Evolutionary conservation across 2,888 invertebrate species (phyloP).

Genomic region (Trachelus stipa): DNA sequence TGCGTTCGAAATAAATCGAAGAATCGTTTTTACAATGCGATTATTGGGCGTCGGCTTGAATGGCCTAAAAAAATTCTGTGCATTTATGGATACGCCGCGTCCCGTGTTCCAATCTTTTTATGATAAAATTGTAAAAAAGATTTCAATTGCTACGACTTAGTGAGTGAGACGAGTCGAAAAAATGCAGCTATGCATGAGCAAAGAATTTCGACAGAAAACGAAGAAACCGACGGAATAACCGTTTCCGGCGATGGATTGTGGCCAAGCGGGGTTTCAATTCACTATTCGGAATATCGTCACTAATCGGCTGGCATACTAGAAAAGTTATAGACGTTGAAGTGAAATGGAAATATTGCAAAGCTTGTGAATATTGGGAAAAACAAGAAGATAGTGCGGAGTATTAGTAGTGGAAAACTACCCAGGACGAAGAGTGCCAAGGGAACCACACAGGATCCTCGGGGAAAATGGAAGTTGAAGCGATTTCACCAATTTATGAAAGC

Average conservation of each 20-base stretch:
- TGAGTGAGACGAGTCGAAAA: no score
- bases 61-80: constrained; percentile 4
- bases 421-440: no score
- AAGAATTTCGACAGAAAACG: no score
- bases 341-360: constrained; percentile 23
- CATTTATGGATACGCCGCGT: constrained; percentile 41
- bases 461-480: not conserved
- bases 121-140: no score
- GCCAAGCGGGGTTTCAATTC: constrained; percentile 13
- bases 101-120: no score
- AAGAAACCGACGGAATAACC: no score
- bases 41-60: constrained; percentile 20
- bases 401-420: constrained; percentile 1
- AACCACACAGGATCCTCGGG: no score
- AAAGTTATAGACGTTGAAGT: constrained; percentile 21
- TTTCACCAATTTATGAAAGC: constrained; percentile 16
- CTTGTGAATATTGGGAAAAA: constrained; percentile 15
- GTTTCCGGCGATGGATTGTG: no score
- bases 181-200: no score
- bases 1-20: constrained; percentile 30
- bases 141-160: no score
- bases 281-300: constrained; percentile 7
- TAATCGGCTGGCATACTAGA: constrained; percentile 14
- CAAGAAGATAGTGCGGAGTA: constrained; percentile 14
- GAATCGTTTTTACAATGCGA: constrained; percentile 27